These are phyloP conservation scores for Myiozetetes cayanensis DNA, from an alignment of 2,113 vertebrate species.

Conservation along the genomic window DNA sequence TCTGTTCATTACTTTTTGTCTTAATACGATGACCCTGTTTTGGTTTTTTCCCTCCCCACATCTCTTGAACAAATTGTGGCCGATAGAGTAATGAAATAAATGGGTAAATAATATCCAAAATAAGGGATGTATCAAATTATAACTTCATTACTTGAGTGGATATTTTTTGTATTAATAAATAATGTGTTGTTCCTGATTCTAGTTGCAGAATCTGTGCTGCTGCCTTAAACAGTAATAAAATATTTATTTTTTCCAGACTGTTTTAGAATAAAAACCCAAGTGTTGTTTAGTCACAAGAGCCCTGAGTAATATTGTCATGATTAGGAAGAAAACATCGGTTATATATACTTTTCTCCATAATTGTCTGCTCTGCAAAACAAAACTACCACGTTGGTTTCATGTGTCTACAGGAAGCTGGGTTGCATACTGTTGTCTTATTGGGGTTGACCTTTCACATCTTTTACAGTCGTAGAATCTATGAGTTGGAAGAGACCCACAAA, in stretches of 20 bases:
- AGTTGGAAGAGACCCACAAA: not conserved
- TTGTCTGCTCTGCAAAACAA: not conserved
- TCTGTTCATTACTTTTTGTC: not conserved
- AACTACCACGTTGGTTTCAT: not conserved
- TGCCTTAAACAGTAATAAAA: not conserved
- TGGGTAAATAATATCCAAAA: not conserved
- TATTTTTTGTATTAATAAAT: not conserved
- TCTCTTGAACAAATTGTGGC: not conserved
- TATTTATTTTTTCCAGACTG: not conserved
- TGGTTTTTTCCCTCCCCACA: accelerated
- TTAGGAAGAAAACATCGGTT: not conserved
- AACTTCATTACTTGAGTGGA: not conserved
- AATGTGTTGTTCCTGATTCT: not conserved
- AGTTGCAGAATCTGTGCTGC: not conserved
- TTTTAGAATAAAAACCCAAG: accelerated
- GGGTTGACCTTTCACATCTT: not conserved
- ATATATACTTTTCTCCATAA: not conserved
- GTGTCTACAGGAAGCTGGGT: not conserved
- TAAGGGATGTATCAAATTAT: not conserved
- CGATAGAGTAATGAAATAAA: not conserved
- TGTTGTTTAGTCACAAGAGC: not conserved
- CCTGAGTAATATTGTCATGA: not conserved
- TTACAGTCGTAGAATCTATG: not conserved
- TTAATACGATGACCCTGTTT: not conserved
- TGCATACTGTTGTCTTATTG: not conserved